These are phyloP conservation scores for Gila orcuttii DNA, from an alignment of 2,113 vertebrate species.

Conservation along the genomic window DNA sequence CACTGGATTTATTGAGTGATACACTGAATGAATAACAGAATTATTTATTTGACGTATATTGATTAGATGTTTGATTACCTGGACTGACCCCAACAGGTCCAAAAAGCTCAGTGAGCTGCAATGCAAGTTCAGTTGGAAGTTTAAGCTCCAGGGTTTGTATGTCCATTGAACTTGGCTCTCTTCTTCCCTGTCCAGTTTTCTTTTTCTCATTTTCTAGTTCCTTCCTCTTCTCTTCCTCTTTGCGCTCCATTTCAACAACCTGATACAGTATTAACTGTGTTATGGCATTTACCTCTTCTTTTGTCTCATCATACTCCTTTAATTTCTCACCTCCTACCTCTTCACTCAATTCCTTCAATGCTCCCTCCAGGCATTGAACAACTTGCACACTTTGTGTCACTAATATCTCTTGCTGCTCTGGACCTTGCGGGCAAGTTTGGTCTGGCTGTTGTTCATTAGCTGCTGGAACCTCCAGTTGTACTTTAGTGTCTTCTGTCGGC, in stretches of 20 bases:
- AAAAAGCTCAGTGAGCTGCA: slow-evolving; percentile 93
- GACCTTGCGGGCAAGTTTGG: not conserved
- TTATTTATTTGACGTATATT: not conserved
- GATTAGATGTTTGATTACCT: slow-evolving; percentile 77
- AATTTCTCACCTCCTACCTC: slow-evolving; percentile 50
- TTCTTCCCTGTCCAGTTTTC: not conserved
- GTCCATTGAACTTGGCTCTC: slow-evolving; percentile 63
- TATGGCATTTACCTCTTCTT: slow-evolving; percentile 59
- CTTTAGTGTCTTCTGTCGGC: not conserved
- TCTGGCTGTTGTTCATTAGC: slow-evolving; percentile 11
- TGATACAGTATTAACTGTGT: slow-evolving; percentile 62
- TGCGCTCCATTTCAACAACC: slow-evolving; percentile 64
- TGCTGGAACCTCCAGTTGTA: not conserved
- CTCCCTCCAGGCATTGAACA: slow-evolving; percentile 33
- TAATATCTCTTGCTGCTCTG: slow-evolving; percentile 20
- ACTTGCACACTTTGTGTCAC: slow-evolving; percentile 9
- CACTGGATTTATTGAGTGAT: not conserved
- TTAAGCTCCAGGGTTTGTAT: slow-evolving; percentile 90
- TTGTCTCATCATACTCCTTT: slow-evolving; percentile 34
- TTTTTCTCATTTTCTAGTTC: slow-evolving; percentile 23
- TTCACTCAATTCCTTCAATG: slow-evolving; percentile 28
- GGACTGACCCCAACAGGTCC: slow-evolving; percentile 91
- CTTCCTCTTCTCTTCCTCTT: slow-evolving; percentile 53
- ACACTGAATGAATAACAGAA: not conserved
- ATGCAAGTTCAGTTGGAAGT: slow-evolving; percentile 89